A percentile compares a stretch with the other conserved stretches of the same genome.
phyloP scores from a whole-genome alignment of 2,113 vertebrate genomes.

The Talpa occidentalis region DNA sequence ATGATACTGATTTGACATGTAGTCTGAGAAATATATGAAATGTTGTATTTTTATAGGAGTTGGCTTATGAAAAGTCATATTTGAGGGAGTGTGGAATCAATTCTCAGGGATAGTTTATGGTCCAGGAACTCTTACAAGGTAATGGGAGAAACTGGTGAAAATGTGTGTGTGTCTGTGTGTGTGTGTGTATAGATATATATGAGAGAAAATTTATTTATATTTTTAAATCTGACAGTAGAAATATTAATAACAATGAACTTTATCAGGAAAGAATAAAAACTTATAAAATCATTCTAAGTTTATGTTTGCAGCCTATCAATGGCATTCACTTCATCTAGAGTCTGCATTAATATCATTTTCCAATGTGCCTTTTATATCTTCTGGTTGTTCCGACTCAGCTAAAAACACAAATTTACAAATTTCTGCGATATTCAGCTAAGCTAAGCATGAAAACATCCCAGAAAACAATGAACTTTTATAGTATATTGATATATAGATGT shows the following conservation, averaged over 20 bases:
- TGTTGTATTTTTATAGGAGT: slow-evolving; percentile 74
- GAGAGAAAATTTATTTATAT: background rate
- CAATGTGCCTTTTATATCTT: background rate
- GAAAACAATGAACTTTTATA: background rate
- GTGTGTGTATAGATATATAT: background rate
- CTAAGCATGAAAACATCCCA: background rate
- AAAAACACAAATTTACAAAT: background rate
- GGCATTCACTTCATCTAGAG: background rate
- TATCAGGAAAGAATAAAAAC: slow-evolving; percentile 26
- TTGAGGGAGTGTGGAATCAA: slow-evolving; percentile 79
- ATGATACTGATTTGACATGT: slow-evolving; percentile 74
- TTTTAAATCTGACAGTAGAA: background rate
- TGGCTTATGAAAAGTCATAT: slow-evolving; percentile 75
- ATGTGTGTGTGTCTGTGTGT: no score
- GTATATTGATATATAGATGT: background rate
- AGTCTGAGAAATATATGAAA: slow-evolving; percentile 77
- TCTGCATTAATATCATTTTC: background rate
- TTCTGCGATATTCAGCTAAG: background rate
- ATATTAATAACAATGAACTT: slow-evolving; percentile 42
- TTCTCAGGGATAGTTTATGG: slow-evolving; percentile 75
- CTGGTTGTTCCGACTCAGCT: background rate
- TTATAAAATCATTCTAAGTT: background rate
- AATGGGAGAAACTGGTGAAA: slow-evolving; percentile 55
- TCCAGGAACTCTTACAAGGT: slow-evolving; percentile 64
- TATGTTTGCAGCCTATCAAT: slow-evolving; percentile 2